Base-by-base conservation (phyloP, 1,140 invertebrate species). In the Drosophila ogumai region DNA sequence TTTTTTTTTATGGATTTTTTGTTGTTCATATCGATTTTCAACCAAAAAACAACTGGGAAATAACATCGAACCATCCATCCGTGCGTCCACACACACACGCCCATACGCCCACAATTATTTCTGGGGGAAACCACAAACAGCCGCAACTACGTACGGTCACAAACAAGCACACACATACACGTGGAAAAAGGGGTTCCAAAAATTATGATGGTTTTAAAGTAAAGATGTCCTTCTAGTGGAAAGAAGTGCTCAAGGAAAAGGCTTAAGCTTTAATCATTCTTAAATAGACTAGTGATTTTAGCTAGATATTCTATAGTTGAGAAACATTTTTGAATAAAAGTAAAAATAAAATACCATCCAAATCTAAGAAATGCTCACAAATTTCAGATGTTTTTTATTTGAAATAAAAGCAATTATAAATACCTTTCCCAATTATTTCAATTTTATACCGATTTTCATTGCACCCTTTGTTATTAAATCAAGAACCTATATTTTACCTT, bases 21-120 rank as follows among this genome's bases (percentile, higher is more conserved):
- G 32, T 58, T 68, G 54, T 79, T 47, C 34, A 40, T 86, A 86
- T 86, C 75, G 82, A 86, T 86, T 86, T 86, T 86, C 49, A 55
- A 68, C 61, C 49, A 74, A 69, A 73, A 73, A 71, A 49, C 82
- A 84, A 74, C 75, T 69, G 76, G 63, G 66, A 74, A 69, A 63
- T 61, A 84, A 81, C 74, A 85, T 73, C 61, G 64, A 71, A 76
- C 59, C 47, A 80, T 73, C 68, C 71, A 73, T 46, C 71, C 68
- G 69, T 72, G 67, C 68, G 68, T 73, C 56, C 43, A 49, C 43
- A 43, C 22, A 75, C 58, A 61, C 58, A 61, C 52, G 57, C 58
- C 75, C 65, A 71, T 60, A 69, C 72, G 58, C 74, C 49, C 57
- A 78, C 65, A 78, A 72, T 79, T 58, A 75, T 75, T 75, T 65